These are phyloP conservation scores for Onchidella celtica DNA, from an alignment of 2,888 invertebrate species.

Conservation along the genomic window DNA sequence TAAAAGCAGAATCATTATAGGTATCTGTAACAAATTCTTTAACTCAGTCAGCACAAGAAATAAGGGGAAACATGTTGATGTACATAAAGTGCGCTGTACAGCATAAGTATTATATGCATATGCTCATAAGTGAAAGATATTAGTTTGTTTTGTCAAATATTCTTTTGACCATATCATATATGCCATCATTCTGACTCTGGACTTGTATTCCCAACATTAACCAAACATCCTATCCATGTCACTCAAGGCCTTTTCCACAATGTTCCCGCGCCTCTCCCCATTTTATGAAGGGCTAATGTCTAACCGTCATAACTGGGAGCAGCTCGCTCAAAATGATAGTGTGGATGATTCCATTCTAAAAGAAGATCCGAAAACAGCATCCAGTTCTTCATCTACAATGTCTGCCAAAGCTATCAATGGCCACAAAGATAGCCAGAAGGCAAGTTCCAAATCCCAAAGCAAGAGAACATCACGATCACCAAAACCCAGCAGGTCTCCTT, in stretches of 20 bases:
- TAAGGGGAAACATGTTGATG: too few species aligned
- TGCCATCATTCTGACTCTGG: too few species aligned
- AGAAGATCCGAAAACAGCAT: slow-evolving; percentile 4
- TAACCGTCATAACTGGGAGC: slow-evolving; percentile 38
- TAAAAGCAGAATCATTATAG: too few species aligned
- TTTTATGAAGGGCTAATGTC: slow-evolving; percentile 35
- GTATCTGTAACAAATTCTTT: too few species aligned
- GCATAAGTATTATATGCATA: too few species aligned
- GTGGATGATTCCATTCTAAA: not conserved
- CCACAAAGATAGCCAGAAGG: slow-evolving; percentile 6
- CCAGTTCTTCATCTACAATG: not conserved
- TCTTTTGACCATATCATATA: too few species aligned
- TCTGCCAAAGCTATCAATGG: not conserved
- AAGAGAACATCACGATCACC: slow-evolving; percentile 23
- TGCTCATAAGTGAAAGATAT: too few species aligned
- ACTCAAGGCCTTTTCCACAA: slow-evolving; percentile 41
- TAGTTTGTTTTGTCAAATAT: too few species aligned
- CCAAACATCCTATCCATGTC: slow-evolving; percentile 21
- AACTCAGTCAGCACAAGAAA: too few species aligned
- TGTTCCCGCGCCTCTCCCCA: slow-evolving; percentile 32
- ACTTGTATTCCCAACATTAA: too few species aligned
- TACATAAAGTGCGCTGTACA: too few species aligned
- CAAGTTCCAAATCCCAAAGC: not conserved
- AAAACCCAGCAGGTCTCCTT: not conserved
- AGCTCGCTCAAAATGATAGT: slow-evolving; percentile 17